Percentiles rank a stretch among this genome's conserved stretches.
These are phyloP conservation scores for Riparia riparia DNA, from an alignment of 2,113 vertebrate genomes.

Conservation along the genomic window DNA sequence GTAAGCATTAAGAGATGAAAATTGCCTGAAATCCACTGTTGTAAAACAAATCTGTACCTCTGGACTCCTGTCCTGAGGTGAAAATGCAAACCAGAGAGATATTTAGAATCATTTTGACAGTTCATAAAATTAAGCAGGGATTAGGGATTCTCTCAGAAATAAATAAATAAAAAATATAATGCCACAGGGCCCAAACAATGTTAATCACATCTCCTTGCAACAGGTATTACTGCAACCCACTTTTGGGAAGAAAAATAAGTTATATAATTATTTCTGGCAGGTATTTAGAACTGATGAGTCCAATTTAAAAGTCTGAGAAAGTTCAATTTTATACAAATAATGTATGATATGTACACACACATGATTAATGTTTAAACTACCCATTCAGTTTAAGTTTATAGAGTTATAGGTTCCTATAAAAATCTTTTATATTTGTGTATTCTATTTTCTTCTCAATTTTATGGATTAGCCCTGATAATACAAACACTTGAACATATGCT, in stretches of 20 bases:
- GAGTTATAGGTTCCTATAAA: neutral
- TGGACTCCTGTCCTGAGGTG: conserved; percentile 80
- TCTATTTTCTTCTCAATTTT: conserved; percentile 35
- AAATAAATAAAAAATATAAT: conserved; percentile 67
- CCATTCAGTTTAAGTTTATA: neutral
- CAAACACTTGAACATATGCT: conserved; percentile 8
- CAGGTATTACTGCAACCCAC: conserved; percentile 65
- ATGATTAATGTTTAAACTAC: neutral
- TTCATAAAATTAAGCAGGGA: conserved; percentile 83
- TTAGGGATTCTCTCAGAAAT: conserved; percentile 75
- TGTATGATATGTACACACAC: neutral
- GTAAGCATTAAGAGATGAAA: conserved; percentile 80
- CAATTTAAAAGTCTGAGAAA: neutral
- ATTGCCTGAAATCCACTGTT: conserved; percentile 79
- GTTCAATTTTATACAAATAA: neutral
- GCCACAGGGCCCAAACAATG: conserved; percentile 68
- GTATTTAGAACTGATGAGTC: neutral
- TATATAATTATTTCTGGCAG: conserved; percentile 39
- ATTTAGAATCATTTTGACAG: conserved; percentile 83
- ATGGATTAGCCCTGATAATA: conserved; percentile 7
- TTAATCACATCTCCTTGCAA: conserved; percentile 71
- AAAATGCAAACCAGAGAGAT: conserved; percentile 80
- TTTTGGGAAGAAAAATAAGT: conserved; percentile 17
- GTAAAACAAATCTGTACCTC: conserved; percentile 75
- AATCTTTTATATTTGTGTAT: neutral